Percentiles rank a stretch among this genome's conserved stretches.
These are phyloP conservation scores for Lacerta viridis DNA, from an alignment of 2,797 vertebrate species.

Conservation along the genomic window DNA sequence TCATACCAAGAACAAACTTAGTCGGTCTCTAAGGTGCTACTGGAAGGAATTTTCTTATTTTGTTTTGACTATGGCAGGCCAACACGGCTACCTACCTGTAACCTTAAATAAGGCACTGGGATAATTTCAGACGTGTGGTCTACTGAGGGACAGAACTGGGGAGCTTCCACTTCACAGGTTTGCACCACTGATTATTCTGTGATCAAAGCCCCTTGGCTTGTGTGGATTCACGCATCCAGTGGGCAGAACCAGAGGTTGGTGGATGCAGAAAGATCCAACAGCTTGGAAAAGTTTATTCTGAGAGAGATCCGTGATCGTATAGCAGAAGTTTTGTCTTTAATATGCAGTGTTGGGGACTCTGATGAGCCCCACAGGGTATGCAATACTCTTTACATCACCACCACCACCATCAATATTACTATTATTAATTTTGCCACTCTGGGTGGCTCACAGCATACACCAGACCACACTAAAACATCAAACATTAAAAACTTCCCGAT, in stretches of 20 bases:
- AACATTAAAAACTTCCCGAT: no score
- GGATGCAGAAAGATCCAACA: background rate
- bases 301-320: no score
- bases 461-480: no score
- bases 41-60: no score
- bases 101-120: background rate
- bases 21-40: no score
- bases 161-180: background rate
- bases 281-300: background rate
- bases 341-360: no score
- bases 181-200: constrained; percentile 7
- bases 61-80: no score
- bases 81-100: no score
- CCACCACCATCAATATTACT: no score
- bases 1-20: no score
- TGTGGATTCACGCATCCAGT: background rate
- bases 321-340: background rate
- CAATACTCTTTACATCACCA: background rate
- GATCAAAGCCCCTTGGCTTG: background rate
- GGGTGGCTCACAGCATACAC: no score
- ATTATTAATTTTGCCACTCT: no score
- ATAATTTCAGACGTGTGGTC: background rate
- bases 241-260: background rate
- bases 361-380: background rate
- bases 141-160: background rate